A percentile compares a stretch with the other conserved stretches of the same genome.
Conservation (phyloP, 1,140 invertebrate species). For the Drosophila repleta region DNA sequence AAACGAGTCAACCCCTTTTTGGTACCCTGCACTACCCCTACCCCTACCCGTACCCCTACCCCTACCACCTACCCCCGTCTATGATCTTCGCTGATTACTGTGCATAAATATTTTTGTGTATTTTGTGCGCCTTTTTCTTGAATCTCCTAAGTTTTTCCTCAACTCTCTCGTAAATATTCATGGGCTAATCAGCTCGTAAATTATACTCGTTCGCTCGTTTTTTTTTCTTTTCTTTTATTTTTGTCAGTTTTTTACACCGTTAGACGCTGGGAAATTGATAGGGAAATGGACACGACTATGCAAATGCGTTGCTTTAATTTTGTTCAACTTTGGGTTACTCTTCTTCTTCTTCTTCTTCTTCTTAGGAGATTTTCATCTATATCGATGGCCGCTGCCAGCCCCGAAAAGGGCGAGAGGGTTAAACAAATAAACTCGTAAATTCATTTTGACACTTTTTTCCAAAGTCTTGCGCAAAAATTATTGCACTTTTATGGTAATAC, state of each 20-base stretch:
- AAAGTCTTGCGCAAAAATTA: conserved; percentile 63
- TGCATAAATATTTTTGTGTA: conserved; percentile 77
- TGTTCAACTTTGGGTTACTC: not conserved
- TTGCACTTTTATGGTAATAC: conserved; percentile 77
- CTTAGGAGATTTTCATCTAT: conserved; percentile 2
- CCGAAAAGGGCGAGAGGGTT: conserved; percentile 64
- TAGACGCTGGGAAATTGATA: conserved; percentile 50
- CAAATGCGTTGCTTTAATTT: conserved; percentile 42
- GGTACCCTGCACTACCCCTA: not conserved
- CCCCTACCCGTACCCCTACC: not conserved
- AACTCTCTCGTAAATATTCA: conserved; percentile 65
- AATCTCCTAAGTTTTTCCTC: conserved; percentile 19
- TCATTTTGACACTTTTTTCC: conserved; percentile 77
- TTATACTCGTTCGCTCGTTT: conserved; percentile 74
- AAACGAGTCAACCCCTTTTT: conserved; percentile 43
- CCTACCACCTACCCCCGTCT: too few species aligned
- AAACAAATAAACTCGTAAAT: conserved; percentile 83
- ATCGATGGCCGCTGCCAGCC: conserved; percentile 10
- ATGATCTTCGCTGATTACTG: conserved; percentile 53
- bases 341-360: conserved; percentile 15
- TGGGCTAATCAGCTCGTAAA: conserved; percentile 81
- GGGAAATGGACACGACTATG: conserved; percentile 61
- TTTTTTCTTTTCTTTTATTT: conserved; percentile 26
- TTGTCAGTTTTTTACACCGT: conserved; percentile 61
- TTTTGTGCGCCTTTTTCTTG: conserved; percentile 61